Conservation (phyloP, 2,797 vertebrate species). For the Microcaecilia unicolor region DNA sequence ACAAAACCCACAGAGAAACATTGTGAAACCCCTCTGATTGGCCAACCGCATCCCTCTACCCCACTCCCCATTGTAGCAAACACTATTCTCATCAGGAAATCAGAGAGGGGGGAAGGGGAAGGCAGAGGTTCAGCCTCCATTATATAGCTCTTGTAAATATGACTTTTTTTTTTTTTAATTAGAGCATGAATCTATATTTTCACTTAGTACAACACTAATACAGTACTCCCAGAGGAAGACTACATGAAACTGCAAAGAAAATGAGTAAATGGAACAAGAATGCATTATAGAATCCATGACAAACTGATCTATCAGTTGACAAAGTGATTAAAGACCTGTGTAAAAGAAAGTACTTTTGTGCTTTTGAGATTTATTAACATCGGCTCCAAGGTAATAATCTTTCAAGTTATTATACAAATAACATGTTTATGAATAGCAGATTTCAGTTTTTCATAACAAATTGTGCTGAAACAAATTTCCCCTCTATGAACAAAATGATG, state of each 20-base stretch:
- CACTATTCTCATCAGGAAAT: too few relatives aligned
- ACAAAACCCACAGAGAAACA: too few relatives aligned
- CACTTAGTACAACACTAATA: too few relatives aligned
- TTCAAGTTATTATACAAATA: constrained; percentile 47
- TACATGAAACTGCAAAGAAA: constrained; percentile 5
- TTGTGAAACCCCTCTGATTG: too few relatives aligned
- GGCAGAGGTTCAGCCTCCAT: too few relatives aligned
- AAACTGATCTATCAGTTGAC: constrained; percentile 48
- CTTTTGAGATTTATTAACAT: constrained; percentile 44
- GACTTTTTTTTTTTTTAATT: too few relatives aligned
- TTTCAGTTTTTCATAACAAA: constrained; percentile 33
- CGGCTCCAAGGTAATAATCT: too few relatives aligned
- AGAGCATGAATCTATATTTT: too few relatives aligned
- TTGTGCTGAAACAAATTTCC: constrained; percentile 34
- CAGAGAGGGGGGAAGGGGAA: too few relatives aligned
- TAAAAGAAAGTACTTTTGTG: constrained; percentile 35
- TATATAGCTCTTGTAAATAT: too few relatives aligned
- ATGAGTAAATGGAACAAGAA: constrained; percentile 7
- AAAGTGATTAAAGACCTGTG: constrained; percentile 44
- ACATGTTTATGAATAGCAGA: constrained; percentile 54
- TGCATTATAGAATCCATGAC: constrained; percentile 30
- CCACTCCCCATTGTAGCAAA: too few relatives aligned
- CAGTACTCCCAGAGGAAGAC: constrained; percentile 5
- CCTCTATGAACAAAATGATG: constrained; percentile 30
- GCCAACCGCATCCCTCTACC: too few relatives aligned